Percentiles rank a stretch among this genome's conserved stretches.
Conservation (phyloP, 2,888 invertebrate species). For the Sylvicola cinctus region DNA sequence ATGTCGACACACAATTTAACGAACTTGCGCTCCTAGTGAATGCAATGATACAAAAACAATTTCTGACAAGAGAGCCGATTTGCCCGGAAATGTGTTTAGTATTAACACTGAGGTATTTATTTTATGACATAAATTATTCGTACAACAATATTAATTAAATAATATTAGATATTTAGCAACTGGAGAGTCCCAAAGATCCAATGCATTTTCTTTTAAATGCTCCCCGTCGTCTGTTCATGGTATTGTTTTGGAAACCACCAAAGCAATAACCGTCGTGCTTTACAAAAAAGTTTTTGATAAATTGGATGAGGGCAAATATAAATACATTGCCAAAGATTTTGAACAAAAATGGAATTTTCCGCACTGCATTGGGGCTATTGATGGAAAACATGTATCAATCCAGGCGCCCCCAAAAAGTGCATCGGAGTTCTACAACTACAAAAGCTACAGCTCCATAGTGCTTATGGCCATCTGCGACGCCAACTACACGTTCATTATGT, state of each 20-base stretch:
- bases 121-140: not conserved
- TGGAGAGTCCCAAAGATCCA: not conserved
- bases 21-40: too few species aligned
- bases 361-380: conserved; percentile 10
- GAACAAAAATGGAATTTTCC: conserved; percentile 10
- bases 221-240: not conserved
- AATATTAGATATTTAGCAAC: not conserved
- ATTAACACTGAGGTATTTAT: not conserved
- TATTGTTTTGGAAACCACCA: not conserved
- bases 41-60: too few species aligned
- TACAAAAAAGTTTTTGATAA: not conserved
- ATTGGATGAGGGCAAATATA: not conserved
- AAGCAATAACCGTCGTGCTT: not conserved
- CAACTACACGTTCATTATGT: conserved; percentile 8
- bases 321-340: conserved; percentile 8
- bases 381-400: conserved; percentile 11
- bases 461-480: conserved; percentile 9
- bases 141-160: not conserved
- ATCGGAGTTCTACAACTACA: conserved; percentile 10
- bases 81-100: not conserved
- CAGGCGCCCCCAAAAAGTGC: conserved; percentile 10
- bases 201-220: not conserved
- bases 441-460: conserved; percentile 9
- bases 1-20: too few species aligned
- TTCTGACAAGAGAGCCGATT: not conserved